Evolutionary conservation across 2,797 vertebrate species (phyloP).

Genomic region (Eidolon dupreanum): DNA sequence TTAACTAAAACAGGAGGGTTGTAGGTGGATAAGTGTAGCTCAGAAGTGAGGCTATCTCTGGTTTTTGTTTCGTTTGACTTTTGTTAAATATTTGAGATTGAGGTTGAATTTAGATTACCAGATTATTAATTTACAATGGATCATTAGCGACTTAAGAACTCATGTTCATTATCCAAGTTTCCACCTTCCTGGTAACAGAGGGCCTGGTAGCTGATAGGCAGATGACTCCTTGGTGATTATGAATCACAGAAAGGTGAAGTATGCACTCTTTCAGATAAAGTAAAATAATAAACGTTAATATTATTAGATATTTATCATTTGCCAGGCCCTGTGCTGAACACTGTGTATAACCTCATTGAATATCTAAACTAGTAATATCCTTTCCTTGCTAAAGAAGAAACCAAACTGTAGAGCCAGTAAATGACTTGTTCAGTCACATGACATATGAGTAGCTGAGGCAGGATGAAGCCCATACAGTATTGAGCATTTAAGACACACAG

Average conservation of each 20-base stretch:
- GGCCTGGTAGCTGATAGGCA: background rate
- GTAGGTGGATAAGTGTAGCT: background rate
- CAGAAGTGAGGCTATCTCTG: background rate
- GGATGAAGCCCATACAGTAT: background rate
- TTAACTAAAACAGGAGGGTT: background rate
- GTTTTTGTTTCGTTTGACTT: background rate
- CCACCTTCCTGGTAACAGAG: background rate
- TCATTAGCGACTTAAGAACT: background rate
- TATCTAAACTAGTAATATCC: background rate
- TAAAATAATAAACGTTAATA: background rate
- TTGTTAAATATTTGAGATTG: background rate
- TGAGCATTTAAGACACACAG: background rate
- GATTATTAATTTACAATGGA: background rate
- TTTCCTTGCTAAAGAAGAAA: background rate
- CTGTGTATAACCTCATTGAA: background rate
- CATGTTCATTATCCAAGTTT: background rate
- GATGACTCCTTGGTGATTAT: background rate
- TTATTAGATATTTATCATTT: background rate
- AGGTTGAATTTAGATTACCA: background rate
- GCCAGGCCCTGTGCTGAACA: background rate
- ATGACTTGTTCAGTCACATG: background rate
- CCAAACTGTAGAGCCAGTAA: background rate
- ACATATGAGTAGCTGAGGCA: background rate
- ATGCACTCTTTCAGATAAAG: background rate
- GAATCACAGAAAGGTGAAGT: background rate